phyloP scores from a whole-genome alignment of 2,113 vertebrate species.

The Physeter macrocephalus region DNA sequence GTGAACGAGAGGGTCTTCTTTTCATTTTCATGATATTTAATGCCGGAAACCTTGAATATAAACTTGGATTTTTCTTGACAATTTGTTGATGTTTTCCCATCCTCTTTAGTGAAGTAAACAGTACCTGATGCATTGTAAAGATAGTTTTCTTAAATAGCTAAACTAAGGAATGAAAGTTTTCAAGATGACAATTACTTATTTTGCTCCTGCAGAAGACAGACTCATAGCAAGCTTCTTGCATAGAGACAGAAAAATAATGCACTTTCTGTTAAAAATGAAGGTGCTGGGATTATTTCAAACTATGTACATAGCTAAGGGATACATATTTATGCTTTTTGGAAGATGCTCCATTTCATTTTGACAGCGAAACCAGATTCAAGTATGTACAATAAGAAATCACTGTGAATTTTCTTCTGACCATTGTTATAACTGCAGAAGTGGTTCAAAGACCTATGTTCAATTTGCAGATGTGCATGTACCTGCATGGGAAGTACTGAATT shows the following conservation, averaged over 20 bases:
- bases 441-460: not conserved
- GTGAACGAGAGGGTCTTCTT: not conserved
- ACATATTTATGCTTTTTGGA: conserved; percentile 2
- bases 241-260: not conserved
- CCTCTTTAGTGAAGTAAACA: not conserved
- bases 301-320: not conserved
- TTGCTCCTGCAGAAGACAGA: not conserved
- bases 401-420: not conserved
- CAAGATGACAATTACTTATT: conserved; percentile 26
- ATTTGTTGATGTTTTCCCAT: not conserved
- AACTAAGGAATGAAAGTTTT: not conserved
- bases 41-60: not conserved
- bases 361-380: not conserved
- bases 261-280: conserved; percentile 5
- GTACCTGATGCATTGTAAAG: not conserved
- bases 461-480: not conserved
- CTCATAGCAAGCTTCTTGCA: not conserved
- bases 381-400: not conserved
- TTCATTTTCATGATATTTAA: not conserved
- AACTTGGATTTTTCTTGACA: not conserved
- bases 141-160: conserved; percentile 5
- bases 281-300: not conserved
- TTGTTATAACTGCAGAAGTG: not conserved
- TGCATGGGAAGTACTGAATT: not conserved
- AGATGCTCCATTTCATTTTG: not conserved